Base-by-base conservation (phyloP, 1,140 invertebrate species). In the Olivierus martensii region DNA sequence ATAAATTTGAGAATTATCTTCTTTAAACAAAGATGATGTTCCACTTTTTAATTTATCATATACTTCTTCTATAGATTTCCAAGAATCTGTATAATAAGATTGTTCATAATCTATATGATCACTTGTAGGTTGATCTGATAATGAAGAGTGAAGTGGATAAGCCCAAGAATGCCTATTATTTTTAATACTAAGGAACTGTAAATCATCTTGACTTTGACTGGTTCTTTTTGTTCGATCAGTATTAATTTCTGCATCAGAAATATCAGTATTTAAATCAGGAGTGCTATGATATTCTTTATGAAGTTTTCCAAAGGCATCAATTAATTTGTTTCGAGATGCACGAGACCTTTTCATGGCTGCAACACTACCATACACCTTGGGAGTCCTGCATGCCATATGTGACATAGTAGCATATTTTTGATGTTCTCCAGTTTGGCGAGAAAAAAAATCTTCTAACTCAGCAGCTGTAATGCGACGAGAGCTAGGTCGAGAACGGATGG, bases 271-370 rank as follows among this genome's bases (percentile, higher is more conserved):
- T 22, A 90, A 66, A 69, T 92, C 87, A 0, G 88, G 87, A 19
- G 87, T 90, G 46, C 84, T 87, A 66, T 89, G 86, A 70, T 89
- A 92, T 55, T 83, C 82, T 51, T 87, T 77, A 58, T 87, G 83
- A 14, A 60, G 55, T 52, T 63, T 52, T 18, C 49, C 60, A 52
- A 34, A 15, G 39, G 22, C 18, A 34, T 55, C 48, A 41, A 36
- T 34, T 43, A 59, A 21, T 53, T 56, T 53, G 39, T 52, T 42
- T 59, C 50, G 47, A 49, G 52, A 59, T 44, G 50, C 57, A 75
- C 78, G 67, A 59, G 76, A 77, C 35, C 85, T 77, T 70, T 94
- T 94, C 89, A 94, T 94, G 69, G 93, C 88, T 0, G 89, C 86
- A 46, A 94, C 88, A 67, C 88, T 93, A 42, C 87, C 84, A 70